Evolutionary conservation across 2,797 vertebrate species (phyloP).

Genomic region (Decapterus maruadsi): DNA sequence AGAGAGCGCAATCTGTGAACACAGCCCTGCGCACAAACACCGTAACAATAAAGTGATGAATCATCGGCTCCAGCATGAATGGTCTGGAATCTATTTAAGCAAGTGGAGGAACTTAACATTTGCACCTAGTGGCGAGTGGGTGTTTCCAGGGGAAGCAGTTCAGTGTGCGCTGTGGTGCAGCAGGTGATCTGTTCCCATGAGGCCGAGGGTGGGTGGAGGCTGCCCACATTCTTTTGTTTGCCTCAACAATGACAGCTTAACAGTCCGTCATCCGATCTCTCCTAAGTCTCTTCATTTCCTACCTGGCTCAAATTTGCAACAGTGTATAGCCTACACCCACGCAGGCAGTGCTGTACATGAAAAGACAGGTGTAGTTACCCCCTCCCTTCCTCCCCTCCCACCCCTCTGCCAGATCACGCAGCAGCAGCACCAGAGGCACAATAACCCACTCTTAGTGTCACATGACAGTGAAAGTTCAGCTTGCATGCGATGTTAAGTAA

Average conservation of each 20-base stretch:
- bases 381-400: neutral
- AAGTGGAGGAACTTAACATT: slow-evolving; percentile 11
- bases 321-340: slow-evolving; percentile 2
- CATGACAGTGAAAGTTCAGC: slow-evolving; percentile 45
- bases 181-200: slow-evolving; percentile 60
- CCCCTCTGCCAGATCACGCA: slow-evolving; percentile 24
- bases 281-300: slow-evolving; percentile 46
- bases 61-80: slow-evolving; percentile 19
- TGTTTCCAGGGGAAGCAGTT: slow-evolving; percentile 25
- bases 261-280: slow-evolving; percentile 65
- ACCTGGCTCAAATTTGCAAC: slow-evolving; percentile 30
- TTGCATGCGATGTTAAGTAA: slow-evolving; percentile 27
- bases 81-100: slow-evolving; percentile 17
- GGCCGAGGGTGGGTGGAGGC: slow-evolving; percentile 25
- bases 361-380: slow-evolving; percentile 22
- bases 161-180: slow-evolving; percentile 35
- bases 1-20: slow-evolving; percentile 33
- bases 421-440: slow-evolving; percentile 36
- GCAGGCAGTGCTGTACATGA: slow-evolving; percentile 34
- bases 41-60: slow-evolving; percentile 50
- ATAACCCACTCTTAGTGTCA: slow-evolving; percentile 49
- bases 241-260: slow-evolving; percentile 61
- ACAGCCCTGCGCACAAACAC: slow-evolving; percentile 27
- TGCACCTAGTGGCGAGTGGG: slow-evolving; percentile 7
- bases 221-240: slow-evolving; percentile 65